phyloP scores from a whole-genome alignment of 2,888 invertebrate genomes.

The Crocallis elinguaria region DNA sequence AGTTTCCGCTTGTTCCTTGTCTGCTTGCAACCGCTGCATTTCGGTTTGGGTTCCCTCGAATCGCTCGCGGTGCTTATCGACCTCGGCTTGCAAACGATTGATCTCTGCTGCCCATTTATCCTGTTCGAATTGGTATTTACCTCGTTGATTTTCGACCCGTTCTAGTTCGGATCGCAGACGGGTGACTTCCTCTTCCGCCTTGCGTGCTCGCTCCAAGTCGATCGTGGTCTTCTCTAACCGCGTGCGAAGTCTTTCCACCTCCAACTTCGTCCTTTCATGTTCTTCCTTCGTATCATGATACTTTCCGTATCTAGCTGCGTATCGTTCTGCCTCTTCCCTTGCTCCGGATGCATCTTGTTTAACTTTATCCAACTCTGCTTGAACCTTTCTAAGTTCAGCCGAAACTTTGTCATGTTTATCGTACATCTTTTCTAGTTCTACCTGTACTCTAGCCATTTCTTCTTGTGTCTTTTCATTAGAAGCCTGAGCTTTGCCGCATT shows the following conservation, averaged over 20 bases:
- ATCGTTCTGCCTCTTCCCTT: slow-evolving; percentile 91
- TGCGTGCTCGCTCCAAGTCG: slow-evolving; percentile 91
- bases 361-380: slow-evolving; percentile 89
- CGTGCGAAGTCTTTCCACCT: slow-evolving; percentile 92
- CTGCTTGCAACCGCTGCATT: slow-evolving; percentile 87
- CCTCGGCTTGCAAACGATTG: slow-evolving; percentile 90
- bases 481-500: slow-evolving; percentile 93
- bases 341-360: slow-evolving; percentile 90
- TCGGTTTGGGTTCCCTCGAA: slow-evolving; percentile 90
- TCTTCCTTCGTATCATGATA: slow-evolving; percentile 92
- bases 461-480: slow-evolving; percentile 95
- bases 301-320: slow-evolving; percentile 89
- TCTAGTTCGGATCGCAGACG: slow-evolving; percentile 89
- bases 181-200: slow-evolving; percentile 87
- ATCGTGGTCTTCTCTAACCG: slow-evolving; percentile 92
- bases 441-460: slow-evolving; percentile 93
- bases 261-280: slow-evolving; percentile 90
- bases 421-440: slow-evolving; percentile 95
- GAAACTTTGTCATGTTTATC: slow-evolving; percentile 95
- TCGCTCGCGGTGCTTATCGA: slow-evolving; percentile 90
- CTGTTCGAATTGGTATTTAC: slow-evolving; percentile 85
- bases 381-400: slow-evolving; percentile 91
- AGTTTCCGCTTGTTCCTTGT: slow-evolving; percentile 88
- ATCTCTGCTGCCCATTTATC: slow-evolving; percentile 85
- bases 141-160: slow-evolving; percentile 89